Evolutionary conservation across 2,888 invertebrate genomes (phyloP).

Genomic region (Cactoblastis cactorum): DNA sequence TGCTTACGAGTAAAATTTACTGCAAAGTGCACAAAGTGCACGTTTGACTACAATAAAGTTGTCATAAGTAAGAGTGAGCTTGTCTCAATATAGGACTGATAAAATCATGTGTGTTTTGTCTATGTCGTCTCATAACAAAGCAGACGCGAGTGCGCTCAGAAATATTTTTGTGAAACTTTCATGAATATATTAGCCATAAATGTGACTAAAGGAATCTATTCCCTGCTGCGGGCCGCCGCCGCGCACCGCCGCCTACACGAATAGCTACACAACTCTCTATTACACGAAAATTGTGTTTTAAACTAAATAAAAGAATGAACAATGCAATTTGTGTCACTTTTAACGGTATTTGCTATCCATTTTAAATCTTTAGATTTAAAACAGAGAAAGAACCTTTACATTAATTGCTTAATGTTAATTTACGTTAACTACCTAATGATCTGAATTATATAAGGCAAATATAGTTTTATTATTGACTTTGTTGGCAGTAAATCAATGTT

Average conservation of each 20-base stretch:
- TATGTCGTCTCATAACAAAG: slow-evolving; percentile 55
- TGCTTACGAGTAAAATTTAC: background rate
- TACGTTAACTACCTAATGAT: no score
- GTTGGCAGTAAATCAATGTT: background rate
- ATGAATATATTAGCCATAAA: slow-evolving; percentile 80
- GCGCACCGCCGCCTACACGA: slow-evolving; percentile 29
- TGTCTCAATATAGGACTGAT: slow-evolving; percentile 41
- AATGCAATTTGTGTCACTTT: background rate
- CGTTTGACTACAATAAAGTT: slow-evolving; percentile 28
- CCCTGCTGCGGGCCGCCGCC: slow-evolving; percentile 47
- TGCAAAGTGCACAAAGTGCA: slow-evolving; percentile 6
- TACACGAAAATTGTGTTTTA: slow-evolving; percentile 34
- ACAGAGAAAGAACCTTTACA: no score
- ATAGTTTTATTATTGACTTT: slow-evolving; percentile 9
- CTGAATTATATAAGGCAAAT: no score
- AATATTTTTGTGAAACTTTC: slow-evolving; percentile 75
- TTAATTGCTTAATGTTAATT: no score
- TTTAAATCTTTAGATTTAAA: background rate
- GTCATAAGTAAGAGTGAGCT: slow-evolving; percentile 31
- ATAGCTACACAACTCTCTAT: slow-evolving; percentile 38
- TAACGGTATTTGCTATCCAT: background rate
- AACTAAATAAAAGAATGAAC: slow-evolving; percentile 23
- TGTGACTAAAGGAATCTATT: slow-evolving; percentile 76
- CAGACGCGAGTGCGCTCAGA: slow-evolving; percentile 54
- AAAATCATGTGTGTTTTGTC: slow-evolving; percentile 42